A percentile compares a stretch with the other conserved stretches of the same genome.
phyloP scores from a whole-genome alignment of 2,113 vertebrate genomes.

The Serinus canaria region DNA sequence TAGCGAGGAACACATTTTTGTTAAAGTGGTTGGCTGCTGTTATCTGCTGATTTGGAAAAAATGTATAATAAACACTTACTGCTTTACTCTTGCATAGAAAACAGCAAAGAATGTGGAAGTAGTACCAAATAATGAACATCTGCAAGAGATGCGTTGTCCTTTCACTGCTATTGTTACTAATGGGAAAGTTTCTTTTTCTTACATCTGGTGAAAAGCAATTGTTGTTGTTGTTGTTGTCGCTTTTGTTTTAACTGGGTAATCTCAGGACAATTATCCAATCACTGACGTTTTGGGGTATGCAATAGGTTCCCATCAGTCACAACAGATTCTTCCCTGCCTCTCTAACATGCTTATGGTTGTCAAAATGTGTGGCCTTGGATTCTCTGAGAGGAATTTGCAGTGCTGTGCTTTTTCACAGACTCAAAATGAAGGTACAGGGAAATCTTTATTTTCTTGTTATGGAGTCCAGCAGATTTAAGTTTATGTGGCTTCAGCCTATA shows the following conservation, averaged over 20 bases:
- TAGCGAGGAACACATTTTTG: conserved; percentile 62
- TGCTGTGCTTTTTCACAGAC: neutral
- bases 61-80: conserved; percentile 43
- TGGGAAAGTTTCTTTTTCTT: neutral
- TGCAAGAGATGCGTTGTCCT: neutral
- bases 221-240: neutral
- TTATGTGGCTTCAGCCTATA: neutral
- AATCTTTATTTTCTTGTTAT: neutral
- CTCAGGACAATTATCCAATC: neutral
- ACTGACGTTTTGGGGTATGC: neutral
- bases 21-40: conserved; percentile 68
- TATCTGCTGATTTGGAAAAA: conserved; percentile 48
- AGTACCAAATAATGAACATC: neutral
- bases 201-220: neutral
- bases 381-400: neutral
- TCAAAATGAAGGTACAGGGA: neutral
- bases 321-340: neutral
- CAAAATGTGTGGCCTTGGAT: neutral
- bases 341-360: neutral
- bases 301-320: neutral
- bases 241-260: neutral
- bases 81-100: conserved; percentile 32
- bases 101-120: conserved; percentile 2
- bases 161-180: neutral
- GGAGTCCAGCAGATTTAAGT: neutral